Conservation (phyloP, 1,140 invertebrate species). For the Drosophila kanapiae region DNA sequence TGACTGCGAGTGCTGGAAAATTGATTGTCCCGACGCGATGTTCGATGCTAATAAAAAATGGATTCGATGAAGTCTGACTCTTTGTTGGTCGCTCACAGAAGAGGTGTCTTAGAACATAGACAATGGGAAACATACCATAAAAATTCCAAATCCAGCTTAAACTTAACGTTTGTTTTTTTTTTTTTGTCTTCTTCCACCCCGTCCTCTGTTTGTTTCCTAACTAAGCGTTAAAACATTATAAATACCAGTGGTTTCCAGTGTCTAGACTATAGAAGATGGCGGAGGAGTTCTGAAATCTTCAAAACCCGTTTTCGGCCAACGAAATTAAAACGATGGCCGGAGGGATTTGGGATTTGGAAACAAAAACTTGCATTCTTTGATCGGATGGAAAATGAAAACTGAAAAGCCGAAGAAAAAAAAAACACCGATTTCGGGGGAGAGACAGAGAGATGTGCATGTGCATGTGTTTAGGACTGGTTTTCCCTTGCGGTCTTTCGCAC, state of each 20-base stretch:
- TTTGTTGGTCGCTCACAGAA: constrained; percentile 26
- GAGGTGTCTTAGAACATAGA: constrained; percentile 52
- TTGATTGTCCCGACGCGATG: constrained; percentile 29
- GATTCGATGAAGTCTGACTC: constrained; percentile 50
- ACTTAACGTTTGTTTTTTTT: constrained; percentile 34
- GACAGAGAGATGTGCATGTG: constrained; percentile 1
- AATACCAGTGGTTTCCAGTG: constrained; percentile 42
- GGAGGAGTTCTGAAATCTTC: constrained; percentile 37
- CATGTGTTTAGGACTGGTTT: constrained; percentile 33
- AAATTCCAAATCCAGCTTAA: constrained; percentile 42
- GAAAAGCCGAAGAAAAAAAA: constrained; percentile 14
- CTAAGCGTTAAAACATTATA: constrained; percentile 55
- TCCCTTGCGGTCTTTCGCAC: constrained; percentile 40
- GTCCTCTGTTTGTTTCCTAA: constrained; percentile 31
- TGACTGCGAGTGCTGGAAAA: constrained; percentile 51
- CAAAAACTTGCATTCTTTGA: constrained; percentile 48
- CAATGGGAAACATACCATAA: constrained; percentile 48
- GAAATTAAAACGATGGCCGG: constrained; percentile 43
- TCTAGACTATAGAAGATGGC: constrained; percentile 28
- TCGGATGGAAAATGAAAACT: constrained; percentile 42
- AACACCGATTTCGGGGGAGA: constrained; percentile 21
- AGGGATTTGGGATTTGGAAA: constrained; percentile 37
- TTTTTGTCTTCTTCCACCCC: background rate
- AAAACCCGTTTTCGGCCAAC: constrained; percentile 40
- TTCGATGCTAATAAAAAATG: constrained; percentile 51